Conservation (phyloP, 2,113 vertebrate species). For the Mus spicilegus region DNA sequence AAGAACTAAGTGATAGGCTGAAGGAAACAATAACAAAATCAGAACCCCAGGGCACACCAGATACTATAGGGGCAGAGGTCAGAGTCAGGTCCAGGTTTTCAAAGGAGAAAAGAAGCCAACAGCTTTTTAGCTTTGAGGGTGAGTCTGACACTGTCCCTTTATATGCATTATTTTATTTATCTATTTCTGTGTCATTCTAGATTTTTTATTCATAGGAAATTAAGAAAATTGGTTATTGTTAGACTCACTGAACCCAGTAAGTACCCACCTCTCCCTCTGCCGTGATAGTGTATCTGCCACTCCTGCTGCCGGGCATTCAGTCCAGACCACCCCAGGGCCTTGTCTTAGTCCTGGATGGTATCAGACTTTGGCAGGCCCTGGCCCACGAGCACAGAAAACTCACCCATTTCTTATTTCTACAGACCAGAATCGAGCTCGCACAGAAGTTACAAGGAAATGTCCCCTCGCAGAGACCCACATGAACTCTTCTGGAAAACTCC, state of each 20-base stretch:
- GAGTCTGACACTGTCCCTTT: not conserved
- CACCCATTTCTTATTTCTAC: conserved; percentile 36
- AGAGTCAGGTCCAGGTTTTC: conserved; percentile 14
- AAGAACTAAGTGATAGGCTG: not conserved
- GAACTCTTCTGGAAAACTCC: conserved; percentile 85
- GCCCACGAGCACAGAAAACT: not conserved
- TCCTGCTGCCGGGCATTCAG: not conserved
- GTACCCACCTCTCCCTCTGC: not conserved
- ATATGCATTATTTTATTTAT: not conserved
- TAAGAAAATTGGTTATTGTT: conserved; percentile 13
- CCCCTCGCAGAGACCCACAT: conserved; percentile 73
- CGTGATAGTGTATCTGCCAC: not conserved
- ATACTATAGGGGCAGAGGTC: not conserved
- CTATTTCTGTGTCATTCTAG: not conserved
- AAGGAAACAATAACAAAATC: not conserved
- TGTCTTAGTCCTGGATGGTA: not conserved
- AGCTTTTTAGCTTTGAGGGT: not conserved
- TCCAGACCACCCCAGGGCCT: not conserved
- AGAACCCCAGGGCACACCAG: not conserved
- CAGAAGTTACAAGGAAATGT: conserved; percentile 80
- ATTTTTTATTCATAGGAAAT: conserved; percentile 28
- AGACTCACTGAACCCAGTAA: not conserved
- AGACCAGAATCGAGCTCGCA: conserved; percentile 91
- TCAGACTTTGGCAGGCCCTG: not conserved
- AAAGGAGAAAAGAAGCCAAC: not conserved